Conservation (phyloP, 92 coral and sea anemone genomes). For the Metridium senile region DNA sequence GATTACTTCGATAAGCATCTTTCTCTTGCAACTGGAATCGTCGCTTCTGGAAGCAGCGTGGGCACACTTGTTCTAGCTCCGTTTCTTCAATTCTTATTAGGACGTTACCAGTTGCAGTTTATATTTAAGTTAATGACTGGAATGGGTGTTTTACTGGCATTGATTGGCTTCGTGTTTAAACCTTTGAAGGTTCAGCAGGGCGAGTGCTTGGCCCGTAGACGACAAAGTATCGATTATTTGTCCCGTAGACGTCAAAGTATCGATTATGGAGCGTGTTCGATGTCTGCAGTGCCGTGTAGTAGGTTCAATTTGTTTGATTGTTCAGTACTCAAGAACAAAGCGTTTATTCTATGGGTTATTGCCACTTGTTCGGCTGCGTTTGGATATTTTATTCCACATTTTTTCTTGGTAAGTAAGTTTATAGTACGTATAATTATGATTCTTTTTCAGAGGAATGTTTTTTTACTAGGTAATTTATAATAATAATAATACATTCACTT, state of each 20-base stretch:
- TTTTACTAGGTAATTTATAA: too few relatives aligned
- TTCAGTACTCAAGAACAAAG: constrained; percentile 76
- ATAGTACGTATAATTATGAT: neutral
- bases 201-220: constrained; percentile 1
- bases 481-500: too few relatives aligned
- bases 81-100: constrained; percentile 68
- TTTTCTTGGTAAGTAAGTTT: constrained; percentile 70
- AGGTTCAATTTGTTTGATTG: constrained; percentile 47
- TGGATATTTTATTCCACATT: constrained; percentile 93
- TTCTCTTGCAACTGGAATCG: constrained; percentile 93
- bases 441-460: too few relatives aligned
- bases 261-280: constrained; percentile 23
- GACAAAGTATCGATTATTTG: neutral
- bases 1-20: constrained; percentile 88
- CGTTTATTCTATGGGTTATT: constrained; percentile 85
- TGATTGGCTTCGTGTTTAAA: constrained; percentile 73
- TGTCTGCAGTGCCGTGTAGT: constrained; percentile 18
- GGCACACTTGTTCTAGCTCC: constrained; percentile 92
- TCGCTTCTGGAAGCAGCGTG: constrained; percentile 90
- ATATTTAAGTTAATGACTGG: constrained; percentile 74
- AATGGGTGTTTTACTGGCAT: constrained; percentile 69
- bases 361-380: constrained; percentile 81
- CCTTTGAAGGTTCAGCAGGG: constrained; percentile 33
- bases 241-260: constrained; percentile 16
- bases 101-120: constrained; percentile 66